A percentile compares a stretch with the other conserved stretches of the same genome.
Conservation (phyloP, 2,797 vertebrate species). For the Falco berigora region DNA sequence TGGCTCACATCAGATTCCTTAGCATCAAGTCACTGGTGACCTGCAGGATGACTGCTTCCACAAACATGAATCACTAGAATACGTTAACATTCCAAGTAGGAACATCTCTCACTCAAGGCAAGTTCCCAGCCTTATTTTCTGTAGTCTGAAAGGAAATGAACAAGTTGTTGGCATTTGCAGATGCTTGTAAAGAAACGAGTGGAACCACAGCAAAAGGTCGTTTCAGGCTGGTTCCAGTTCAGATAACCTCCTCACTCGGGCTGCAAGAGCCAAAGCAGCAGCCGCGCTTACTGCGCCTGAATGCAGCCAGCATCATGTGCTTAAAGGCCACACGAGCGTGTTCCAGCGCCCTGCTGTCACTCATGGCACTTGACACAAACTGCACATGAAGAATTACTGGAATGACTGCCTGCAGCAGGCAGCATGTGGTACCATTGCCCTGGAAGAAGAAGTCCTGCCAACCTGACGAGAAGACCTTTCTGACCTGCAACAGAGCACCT, state of each 20-base stretch:
- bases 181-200: neutral
- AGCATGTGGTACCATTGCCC: neutral
- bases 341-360: neutral
- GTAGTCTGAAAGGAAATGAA: neutral
- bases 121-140: neutral
- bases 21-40: neutral
- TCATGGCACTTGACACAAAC: neutral
- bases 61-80: neutral
- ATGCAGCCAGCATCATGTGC: accelerated
- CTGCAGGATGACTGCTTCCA: neutral
- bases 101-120: neutral
- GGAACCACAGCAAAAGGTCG: neutral
- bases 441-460: neutral
- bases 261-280: accelerated
- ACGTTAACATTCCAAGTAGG: neutral
- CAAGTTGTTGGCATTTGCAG: neutral
- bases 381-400: neutral
- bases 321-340: accelerated
- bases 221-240: neutral
- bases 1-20: neutral
- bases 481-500: neutral
- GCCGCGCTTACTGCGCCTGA: accelerated
- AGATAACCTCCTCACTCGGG: accelerated
- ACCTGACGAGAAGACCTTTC: neutral
- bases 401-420: neutral